Evolutionary conservation across 37 sponge, comb jelly and placozoan species (phyloP).

Genomic region (Crambe crambe): DNA sequence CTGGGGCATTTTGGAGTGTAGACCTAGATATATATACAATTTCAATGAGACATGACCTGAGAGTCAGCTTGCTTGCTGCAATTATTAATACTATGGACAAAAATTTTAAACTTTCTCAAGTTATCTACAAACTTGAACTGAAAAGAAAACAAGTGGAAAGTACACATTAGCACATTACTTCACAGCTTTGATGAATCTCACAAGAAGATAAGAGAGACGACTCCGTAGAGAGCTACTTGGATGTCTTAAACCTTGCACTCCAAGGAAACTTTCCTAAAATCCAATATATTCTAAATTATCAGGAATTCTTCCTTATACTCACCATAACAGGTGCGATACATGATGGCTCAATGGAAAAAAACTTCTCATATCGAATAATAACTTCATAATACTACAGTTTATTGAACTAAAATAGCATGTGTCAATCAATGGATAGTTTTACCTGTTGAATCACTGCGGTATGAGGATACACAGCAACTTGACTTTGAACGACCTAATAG

Average conservation of each 20-base stretch:
- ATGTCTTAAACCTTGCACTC: conserved; percentile 68
- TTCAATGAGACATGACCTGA: too few species aligned
- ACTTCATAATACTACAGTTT: conserved; percentile 78
- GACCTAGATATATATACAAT: too few species aligned
- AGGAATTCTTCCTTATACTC: neutral
- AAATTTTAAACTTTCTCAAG: too few species aligned
- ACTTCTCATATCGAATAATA: conserved; percentile 87
- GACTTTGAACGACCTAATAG: conserved; percentile 64
- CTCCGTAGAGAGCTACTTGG: conserved; percentile 62
- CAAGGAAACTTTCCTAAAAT: conserved; percentile 69
- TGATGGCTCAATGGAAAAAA: conserved; percentile 52
- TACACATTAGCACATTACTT: too few species aligned
- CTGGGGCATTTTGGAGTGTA: too few species aligned
- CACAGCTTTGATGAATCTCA: conserved; percentile 76
- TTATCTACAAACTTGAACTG: too few species aligned
- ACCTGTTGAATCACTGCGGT: conserved; percentile 73
- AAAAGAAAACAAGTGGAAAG: too few species aligned
- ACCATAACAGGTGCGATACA: conserved; percentile 74
- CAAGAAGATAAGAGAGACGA: conserved; percentile 77
- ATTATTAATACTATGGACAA: too few species aligned
- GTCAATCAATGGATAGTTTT: neutral
- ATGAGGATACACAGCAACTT: conserved; percentile 53
- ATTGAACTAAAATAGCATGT: neutral
- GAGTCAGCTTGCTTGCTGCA: too few species aligned
- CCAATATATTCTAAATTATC: neutral